Percentiles rank a stretch among this genome's conserved stretches.
Evolutionary conservation across 2,888 invertebrate genomes (phyloP).

Genomic region (Pteria penguin): DNA sequence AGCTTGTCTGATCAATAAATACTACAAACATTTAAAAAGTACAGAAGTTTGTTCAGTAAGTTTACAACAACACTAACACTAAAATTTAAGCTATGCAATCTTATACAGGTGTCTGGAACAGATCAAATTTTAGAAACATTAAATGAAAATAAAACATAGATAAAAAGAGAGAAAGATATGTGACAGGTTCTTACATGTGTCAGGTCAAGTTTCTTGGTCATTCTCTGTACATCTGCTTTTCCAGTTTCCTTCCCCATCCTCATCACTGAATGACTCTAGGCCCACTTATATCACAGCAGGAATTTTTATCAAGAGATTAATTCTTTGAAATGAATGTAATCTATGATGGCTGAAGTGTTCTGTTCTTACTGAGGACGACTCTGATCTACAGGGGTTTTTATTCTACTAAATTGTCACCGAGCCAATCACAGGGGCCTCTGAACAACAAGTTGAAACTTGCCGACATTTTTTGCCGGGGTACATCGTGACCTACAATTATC

Average conservation of each 20-base stretch:
- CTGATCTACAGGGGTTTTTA: constrained; percentile 45
- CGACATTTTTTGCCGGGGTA: constrained; percentile 21
- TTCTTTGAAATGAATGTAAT: background rate
- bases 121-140: no score
- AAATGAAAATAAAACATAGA: background rate
- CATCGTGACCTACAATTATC: background rate
- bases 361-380: constrained; percentile 21
- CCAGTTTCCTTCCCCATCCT: background rate
- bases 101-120: no score
- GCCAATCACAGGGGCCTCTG: constrained; percentile 30
- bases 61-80: no score
- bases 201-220: constrained; percentile 6
- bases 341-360: background rate
- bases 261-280: background rate
- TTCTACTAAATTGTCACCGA: constrained; percentile 30
- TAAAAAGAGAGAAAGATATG: constrained; percentile 15
- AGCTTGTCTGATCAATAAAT: constrained; percentile 10
- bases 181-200: constrained; percentile 29
- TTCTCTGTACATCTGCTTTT: background rate
- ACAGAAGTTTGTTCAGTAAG: no score
- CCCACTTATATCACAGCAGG: background rate
- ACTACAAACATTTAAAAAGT: no score
- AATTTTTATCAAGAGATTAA: background rate
- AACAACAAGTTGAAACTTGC: constrained; percentile 35
- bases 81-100: no score